A percentile compares a stretch with the other conserved stretches of the same genome.
Conservation (phyloP, 2,113 vertebrate genomes). For the Tapirus terrestris region DNA sequence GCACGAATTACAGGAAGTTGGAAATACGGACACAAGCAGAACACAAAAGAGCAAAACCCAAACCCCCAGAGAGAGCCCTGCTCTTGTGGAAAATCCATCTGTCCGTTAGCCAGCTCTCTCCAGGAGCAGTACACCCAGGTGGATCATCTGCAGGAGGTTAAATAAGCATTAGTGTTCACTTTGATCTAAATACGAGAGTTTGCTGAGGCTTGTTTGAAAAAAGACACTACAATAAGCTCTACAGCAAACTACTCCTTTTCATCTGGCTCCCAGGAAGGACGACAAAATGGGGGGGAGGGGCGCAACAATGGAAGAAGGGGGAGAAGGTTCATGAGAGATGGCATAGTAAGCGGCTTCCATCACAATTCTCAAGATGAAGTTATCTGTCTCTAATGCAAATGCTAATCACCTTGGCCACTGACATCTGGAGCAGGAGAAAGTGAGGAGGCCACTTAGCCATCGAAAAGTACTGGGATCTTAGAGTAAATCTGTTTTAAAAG, state of each 20-base stretch:
- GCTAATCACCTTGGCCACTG: neutral
- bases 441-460: neutral
- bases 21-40: neutral
- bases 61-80: neutral
- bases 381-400: neutral
- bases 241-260: neutral
- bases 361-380: neutral
- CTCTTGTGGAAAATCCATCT: neutral
- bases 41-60: neutral
- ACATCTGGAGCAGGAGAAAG: neutral
- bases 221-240: neutral
- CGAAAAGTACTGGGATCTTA: neutral
- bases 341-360: too few relatives aligned
- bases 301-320: neutral
- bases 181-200: conserved; percentile 31
- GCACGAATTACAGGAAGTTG: neutral
- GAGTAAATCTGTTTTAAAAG: neutral
- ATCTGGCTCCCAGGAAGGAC: neutral
- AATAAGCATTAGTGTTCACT: conserved; percentile 49
- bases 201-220: neutral
- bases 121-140: neutral
- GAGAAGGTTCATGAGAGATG: neutral
- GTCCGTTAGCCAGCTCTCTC: neutral
- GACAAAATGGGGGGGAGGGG: neutral
- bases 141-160: neutral